These are phyloP conservation scores for Hemiscyllium ocellatum DNA, from an alignment of 2,113 vertebrate species.

Conservation along the genomic window DNA sequence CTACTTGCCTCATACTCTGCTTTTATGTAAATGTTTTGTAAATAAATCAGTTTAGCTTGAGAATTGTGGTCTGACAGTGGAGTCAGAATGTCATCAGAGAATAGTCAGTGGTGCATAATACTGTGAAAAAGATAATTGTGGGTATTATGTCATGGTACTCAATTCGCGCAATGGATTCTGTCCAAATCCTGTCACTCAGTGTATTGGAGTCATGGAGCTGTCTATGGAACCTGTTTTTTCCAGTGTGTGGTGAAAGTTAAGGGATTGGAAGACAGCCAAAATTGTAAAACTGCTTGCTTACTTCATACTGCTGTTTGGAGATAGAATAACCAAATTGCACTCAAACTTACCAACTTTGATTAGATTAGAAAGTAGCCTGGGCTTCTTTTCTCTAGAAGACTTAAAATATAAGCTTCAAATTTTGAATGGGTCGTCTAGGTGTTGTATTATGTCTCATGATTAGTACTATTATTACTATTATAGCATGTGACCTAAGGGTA, in stretches of 20 bases:
- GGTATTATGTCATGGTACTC: not conserved
- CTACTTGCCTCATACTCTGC: not conserved
- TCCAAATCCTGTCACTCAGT: not conserved
- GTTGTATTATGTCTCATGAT: too few relatives aligned
- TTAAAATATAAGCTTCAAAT: not conserved
- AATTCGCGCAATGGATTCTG: not conserved
- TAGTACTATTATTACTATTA: too few relatives aligned
- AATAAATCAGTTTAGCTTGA: slow-evolving; percentile 11
- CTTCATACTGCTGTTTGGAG: not conserved
- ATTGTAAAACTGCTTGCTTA: not conserved
- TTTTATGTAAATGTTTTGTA: not conserved
- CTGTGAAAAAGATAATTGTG: not conserved
- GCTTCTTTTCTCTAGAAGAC: not conserved
- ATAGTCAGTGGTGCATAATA: not conserved
- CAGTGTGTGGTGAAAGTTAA: not conserved
- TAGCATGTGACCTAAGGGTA: too few relatives aligned
- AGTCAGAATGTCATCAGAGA: not conserved
- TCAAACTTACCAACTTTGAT: not conserved
- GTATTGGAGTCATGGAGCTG: not conserved
- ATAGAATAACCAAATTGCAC: not conserved
- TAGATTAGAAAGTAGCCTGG: not conserved
- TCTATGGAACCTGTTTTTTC: not conserved
- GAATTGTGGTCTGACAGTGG: not conserved
- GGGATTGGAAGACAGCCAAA: not conserved
- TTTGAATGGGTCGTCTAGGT: not conserved